Conservation (phyloP, 2,888 invertebrate genomes). For the Acrobasis repandana region DNA sequence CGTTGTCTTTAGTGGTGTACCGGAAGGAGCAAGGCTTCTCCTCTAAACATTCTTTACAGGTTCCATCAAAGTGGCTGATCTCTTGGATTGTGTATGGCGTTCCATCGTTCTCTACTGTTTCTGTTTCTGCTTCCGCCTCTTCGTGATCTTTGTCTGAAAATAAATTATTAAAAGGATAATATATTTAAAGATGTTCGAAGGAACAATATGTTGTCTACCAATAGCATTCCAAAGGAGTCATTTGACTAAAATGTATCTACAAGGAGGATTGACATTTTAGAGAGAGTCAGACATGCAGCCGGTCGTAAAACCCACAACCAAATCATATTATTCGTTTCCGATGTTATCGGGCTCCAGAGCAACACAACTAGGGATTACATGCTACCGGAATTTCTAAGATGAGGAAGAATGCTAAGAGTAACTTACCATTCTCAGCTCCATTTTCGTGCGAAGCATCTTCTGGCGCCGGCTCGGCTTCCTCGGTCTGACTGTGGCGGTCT, state of each 20-base stretch:
- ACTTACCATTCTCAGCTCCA: constrained; percentile 44
- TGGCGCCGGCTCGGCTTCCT: constrained; percentile 39
- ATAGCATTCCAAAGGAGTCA: no score
- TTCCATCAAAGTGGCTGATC: constrained; percentile 55
- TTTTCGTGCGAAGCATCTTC: constrained; percentile 59
- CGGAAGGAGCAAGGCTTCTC: constrained; percentile 59
- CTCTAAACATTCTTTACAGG: constrained; percentile 73
- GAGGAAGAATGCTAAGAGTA: neutral
- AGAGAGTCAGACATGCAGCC: no score
- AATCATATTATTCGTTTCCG: no score
- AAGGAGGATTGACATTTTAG: no score
- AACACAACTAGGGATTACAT: no score
- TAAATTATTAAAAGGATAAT: no score
- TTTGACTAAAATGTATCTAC: no score
- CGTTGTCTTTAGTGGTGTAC: constrained; percentile 52
- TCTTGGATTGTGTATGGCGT: constrained; percentile 67
- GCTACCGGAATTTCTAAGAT: no score
- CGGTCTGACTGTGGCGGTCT: constrained; percentile 38
- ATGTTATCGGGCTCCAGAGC: no score
- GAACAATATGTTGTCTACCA: no score
- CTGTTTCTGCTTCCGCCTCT: constrained; percentile 40
- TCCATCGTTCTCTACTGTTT: constrained; percentile 53
- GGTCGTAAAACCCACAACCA: no score
- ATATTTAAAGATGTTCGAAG: no score
- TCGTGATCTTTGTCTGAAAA: constrained; percentile 75